Conservation (phyloP, 2,888 invertebrate genomes). For the Nymphalis urticae region DNA sequence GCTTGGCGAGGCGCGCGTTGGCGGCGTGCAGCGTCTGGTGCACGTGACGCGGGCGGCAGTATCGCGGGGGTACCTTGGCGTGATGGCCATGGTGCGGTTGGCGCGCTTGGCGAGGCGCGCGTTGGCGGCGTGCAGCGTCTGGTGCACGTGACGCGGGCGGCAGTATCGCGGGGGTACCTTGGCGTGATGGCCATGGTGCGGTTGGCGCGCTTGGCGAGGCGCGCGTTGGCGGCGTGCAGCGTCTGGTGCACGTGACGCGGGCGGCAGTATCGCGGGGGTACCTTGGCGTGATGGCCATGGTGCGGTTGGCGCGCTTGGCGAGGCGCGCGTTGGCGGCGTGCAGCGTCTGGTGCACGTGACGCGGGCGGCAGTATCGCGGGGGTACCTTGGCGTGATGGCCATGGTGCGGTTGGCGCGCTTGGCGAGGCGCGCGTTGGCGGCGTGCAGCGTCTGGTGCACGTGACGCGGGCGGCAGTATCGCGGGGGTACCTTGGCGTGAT, state of each 20-base stretch:
- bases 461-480: no score
- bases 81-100: slow-evolving; percentile 3
- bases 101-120: slow-evolving; percentile 2
- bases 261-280: neutral
- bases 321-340: slow-evolving; percentile 9
- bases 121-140: slow-evolving; percentile 1
- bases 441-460: slow-evolving; percentile 72
- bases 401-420: slow-evolving; percentile 7
- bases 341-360: slow-evolving; percentile 9
- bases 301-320: slow-evolving; percentile 10
- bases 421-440: slow-evolving; percentile 1
- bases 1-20: slow-evolving; percentile 2
- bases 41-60: neutral
- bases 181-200: slow-evolving; percentile 3
- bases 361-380: neutral
- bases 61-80: neutral
- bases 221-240: slow-evolving; percentile 2
- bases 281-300: slow-evolving; percentile 9
- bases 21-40: slow-evolving; percentile 1
- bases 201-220: neutral
- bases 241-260: slow-evolving; percentile 4
- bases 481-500: no score
- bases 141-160: neutral
- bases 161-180: neutral
- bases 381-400: slow-evolving; percentile 1